Percentiles rank a stretch among this genome's conserved stretches.
Conservation (phyloP, 2,888 invertebrate genomes). For the Minunthozetes semirufus region DNA sequence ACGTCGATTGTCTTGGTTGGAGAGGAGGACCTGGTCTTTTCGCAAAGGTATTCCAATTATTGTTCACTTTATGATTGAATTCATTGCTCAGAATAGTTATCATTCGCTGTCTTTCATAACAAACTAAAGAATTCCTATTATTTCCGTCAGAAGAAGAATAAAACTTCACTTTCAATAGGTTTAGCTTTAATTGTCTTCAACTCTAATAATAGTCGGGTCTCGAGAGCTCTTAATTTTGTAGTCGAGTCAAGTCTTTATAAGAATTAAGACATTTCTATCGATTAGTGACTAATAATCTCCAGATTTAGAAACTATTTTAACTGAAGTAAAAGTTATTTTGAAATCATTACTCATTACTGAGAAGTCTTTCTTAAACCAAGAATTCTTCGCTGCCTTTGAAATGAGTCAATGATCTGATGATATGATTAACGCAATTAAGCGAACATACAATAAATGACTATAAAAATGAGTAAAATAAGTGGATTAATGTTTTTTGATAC, state of each 20-base stretch:
- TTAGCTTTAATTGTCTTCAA: too few relatives aligned
- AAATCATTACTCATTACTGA: background rate
- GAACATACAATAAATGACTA: background rate
- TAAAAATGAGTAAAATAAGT: background rate
- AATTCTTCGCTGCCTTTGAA: background rate
- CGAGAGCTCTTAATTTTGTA: too few relatives aligned
- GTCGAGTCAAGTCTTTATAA: too few relatives aligned
- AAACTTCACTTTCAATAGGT: too few relatives aligned
- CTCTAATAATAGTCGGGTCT: too few relatives aligned
- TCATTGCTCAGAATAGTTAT: background rate
- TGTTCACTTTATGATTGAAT: background rate
- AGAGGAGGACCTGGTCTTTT: conserved; percentile 6
- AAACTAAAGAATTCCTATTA: too few relatives aligned
- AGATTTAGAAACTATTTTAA: too few relatives aligned
- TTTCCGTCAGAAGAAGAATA: too few relatives aligned
- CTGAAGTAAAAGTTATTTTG: background rate
- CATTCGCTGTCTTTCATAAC: background rate
- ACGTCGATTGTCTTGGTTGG: background rate
- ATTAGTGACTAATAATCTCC: too few relatives aligned
- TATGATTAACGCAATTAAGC: background rate
- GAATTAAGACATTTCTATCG: too few relatives aligned
- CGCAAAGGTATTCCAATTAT: conserved; percentile 9
- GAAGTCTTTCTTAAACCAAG: background rate
- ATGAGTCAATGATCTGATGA: background rate
- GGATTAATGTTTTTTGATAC: background rate